Evolutionary conservation across 2,113 vertebrate genomes (phyloP), one percentile per base, ranked within the genome.

Genomic region (Mesoclemmys tuberculata): DNA sequence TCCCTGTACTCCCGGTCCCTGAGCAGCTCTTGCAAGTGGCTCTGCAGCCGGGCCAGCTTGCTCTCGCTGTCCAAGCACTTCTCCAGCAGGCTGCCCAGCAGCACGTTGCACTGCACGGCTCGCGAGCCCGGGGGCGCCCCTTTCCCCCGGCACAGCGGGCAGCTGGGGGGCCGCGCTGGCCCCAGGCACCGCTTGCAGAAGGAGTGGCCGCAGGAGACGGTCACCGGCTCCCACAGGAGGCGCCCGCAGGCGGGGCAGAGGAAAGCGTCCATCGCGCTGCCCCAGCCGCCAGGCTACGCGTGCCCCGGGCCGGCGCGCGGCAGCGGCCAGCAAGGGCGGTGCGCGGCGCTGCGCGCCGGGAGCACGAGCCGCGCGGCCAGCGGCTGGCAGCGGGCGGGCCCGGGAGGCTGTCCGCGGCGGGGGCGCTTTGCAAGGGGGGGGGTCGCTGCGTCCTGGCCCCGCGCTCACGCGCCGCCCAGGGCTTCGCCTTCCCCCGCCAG

Each of bases 121-220:
- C 85, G 96, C 52, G 95, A 93, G 52, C 98, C 98, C 55, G 80
- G 94, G 68, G 96, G 97, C 94, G 7, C 48, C 6, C 48, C 11
- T 49, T 11, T 49, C 48, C 48, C 98, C 41, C 95, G 98, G 97
- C 99, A 99, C 7, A 97, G 51, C 19, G 98, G 98, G 89, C 99
- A 99, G 91, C 94, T 98, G 64, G 98, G 41, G 21, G 97, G 98
- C 31, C 97, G 93, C 93, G 75, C 92, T 10, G 89, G 95, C 18
- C 91, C 97, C 19, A 98, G 95, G 96, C 99, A 99, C 10, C 98
- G 89, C 83, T 98, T 98, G 96, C 99, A 99, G 90, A 99, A 98
- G 8, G 98, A 98, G 97, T 99, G 99, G 1, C 99, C 99, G 96
- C 99, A 99, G 6, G 97, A 95, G 90, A 98, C 93, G 18, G 98